Evolutionary conservation across 37 sponge, comb jelly and placozoan species (phyloP).

Genomic region (Mnemiopsis leidyi): DNA sequence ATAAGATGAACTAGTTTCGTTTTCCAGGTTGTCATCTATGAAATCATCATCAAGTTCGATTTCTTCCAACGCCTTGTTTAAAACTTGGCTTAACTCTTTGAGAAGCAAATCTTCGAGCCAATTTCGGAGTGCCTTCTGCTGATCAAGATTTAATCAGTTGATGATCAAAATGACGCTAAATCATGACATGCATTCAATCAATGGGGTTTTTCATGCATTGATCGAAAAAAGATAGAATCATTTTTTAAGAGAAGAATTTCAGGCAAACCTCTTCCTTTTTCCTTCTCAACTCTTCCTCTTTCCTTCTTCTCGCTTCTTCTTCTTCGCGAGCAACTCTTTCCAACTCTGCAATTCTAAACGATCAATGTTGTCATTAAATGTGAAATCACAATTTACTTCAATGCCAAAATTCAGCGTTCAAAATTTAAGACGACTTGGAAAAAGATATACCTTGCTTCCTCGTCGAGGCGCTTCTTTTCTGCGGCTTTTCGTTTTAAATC

Average conservation of each 20-base stretch:
- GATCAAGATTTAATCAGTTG: background rate
- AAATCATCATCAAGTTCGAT: background rate
- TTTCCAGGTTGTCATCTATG: too few relatives aligned
- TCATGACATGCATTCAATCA: background rate
- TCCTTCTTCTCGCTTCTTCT: slow-evolving; percentile 18
- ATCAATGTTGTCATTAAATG: background rate
- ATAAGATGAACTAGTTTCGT: too few relatives aligned
- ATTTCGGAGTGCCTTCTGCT: background rate
- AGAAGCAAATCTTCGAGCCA: background rate
- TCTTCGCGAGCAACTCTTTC: background rate
- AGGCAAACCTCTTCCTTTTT: slow-evolving; percentile 17
- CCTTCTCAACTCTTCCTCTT: background rate
- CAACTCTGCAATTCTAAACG: slow-evolving; percentile 18
- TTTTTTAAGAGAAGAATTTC: background rate
- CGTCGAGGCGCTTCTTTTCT: background rate
- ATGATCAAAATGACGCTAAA: background rate
- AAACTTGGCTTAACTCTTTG: background rate
- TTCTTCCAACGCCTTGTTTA: background rate
- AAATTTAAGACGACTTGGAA: too few relatives aligned
- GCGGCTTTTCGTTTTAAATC: slow-evolving; percentile 42
- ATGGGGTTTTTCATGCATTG: background rate
- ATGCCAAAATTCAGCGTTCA: too few relatives aligned
- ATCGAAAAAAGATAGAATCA: background rate
- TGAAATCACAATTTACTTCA: background rate
- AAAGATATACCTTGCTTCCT: slow-evolving; percentile 23